Evolutionary conservation across 2,113 vertebrate species (phyloP), one percentile per base, ranked within the genome.

Genomic region (Poeciliopsis retropinna): DNA sequence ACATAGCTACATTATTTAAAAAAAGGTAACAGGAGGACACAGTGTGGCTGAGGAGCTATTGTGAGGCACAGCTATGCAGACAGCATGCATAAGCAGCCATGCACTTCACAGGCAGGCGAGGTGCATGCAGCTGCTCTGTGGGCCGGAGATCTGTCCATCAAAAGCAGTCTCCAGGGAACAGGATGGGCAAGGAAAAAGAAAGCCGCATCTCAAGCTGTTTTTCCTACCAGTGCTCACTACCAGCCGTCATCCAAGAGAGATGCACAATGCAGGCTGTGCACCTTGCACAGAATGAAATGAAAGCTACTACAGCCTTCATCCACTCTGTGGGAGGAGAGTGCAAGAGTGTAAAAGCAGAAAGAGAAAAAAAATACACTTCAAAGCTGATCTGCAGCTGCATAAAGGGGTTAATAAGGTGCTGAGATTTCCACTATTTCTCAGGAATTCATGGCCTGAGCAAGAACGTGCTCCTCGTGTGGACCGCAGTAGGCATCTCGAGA

Each of bases 381-480:
- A 87, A 89, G 86, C 81, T 74, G 81, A 63, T 74, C 54, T 68
- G 79, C 76, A 80, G 85, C 75, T 86, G 75, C 83, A 75, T 70
- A 37, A 60, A 22, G 37, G 69, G 78, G 85, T 79, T 80, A 80
- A 74, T 72, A 80, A 78, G 60, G 10, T 88, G 86, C 83, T 87
- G 66, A 75, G 69, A 76, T 77, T 76, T 85, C 79, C 84, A 89
- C 67, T 75, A 73, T 25, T 57, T 82, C 73, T 73, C 37, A 79
- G 79, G 88, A 92, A 88, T 87, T 88, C 5, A 15, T 75, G 64
- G 76, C 4, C 15, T 79, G 74, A 84, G 85, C 74, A 89, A 71
- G 64, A 90, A 83, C 72, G 68, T 73, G 62, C 85, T 85, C 79
- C 75, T 71, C 72, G 39, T 79, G 73, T 82, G 83, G 57, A 82